Evolutionary conservation across 64 coral and sea anemone genomes (phyloP), one percentile per base, ranked within the genome.

Genomic region (Stichodactyla mertensii): DNA sequence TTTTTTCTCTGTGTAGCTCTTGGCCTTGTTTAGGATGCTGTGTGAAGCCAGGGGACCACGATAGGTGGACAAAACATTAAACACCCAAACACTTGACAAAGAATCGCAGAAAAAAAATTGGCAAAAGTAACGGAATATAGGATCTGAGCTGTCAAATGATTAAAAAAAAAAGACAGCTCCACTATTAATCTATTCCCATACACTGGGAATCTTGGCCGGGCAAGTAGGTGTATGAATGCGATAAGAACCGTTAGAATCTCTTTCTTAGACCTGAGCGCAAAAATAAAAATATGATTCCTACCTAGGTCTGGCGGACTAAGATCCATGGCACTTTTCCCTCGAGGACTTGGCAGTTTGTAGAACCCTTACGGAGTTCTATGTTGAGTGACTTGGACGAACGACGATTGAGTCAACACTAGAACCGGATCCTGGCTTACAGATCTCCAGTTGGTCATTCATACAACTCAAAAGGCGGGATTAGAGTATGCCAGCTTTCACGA

Each of bases 401-500:
- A 55, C 78, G 78, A 64, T 90, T 80, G 89, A 90, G 70, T 90
- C 89, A 90, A 90, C 77, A 90, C 82, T 85, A 58, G 58, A n/a
- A 86, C 89, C 89, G 89, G 89, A 90, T 90, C 89, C 86, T 85
- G 54, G 89, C 89, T 86, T 90, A 82, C 89, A 81, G 78, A 81
- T 52, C 51, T 81, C 78, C 78, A 90, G 89, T 62, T 90, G 85
- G 83, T 84, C 89, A 90, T 86, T 90, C 89, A 90, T 62, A 79
- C 24, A 19, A 55, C 74, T 54, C 66, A 31, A 31, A 77, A 90
- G 89, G 89, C 89, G 89, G 88, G 89, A 77, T 84, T 84, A 85
- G 59, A 78, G 78, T 90, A 57, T 90, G 89, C 71, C 89, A 90
- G 85, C 67, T 79, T 90, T 45, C 36, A 45, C 52, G 55, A 80